Conservation (phyloP, 2,113 vertebrate genomes). For the Gymnogyps californianus region DNA sequence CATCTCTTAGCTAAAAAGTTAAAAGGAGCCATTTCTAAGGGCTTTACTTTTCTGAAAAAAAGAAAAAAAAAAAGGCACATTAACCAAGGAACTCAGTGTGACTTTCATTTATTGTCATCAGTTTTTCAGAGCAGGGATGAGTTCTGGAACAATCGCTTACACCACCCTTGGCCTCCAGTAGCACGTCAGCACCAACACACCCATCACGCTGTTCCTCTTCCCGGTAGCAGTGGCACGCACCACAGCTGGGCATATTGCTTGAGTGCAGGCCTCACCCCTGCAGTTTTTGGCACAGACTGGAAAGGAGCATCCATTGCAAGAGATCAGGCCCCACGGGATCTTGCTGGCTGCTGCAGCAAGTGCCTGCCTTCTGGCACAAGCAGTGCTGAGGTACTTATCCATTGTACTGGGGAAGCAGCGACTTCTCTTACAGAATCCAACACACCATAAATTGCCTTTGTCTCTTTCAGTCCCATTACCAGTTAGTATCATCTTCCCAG, state of each 20-base stretch:
- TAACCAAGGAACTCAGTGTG: neutral
- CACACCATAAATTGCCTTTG: neutral
- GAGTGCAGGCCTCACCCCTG: neutral
- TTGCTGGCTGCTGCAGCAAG: conserved; percentile 8
- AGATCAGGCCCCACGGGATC: neutral
- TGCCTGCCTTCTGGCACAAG: neutral
- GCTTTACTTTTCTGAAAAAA: neutral
- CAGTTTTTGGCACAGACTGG: conserved; percentile 45
- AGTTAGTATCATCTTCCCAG: conserved; percentile 87
- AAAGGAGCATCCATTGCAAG: neutral
- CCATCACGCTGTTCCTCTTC: neutral
- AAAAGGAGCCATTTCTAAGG: neutral
- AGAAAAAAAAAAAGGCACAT: neutral
- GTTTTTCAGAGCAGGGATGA: conserved; percentile 45
- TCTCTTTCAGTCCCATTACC: conserved; percentile 70
- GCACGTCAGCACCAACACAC: neutral
- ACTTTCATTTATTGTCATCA: conserved; percentile 62
- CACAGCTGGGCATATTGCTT: neutral
- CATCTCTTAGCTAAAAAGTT: neutral
- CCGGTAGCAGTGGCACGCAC: neutral
- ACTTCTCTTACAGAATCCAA: conserved; percentile 28
- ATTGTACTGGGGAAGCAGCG: neutral
- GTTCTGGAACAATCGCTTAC: conserved; percentile 3
- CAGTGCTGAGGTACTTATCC: conserved; percentile 63
- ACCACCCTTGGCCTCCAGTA: conserved; percentile 11